Evolutionary conservation across 2,888 invertebrate genomes (phyloP).

Genomic region (Clusia tigrina): DNA sequence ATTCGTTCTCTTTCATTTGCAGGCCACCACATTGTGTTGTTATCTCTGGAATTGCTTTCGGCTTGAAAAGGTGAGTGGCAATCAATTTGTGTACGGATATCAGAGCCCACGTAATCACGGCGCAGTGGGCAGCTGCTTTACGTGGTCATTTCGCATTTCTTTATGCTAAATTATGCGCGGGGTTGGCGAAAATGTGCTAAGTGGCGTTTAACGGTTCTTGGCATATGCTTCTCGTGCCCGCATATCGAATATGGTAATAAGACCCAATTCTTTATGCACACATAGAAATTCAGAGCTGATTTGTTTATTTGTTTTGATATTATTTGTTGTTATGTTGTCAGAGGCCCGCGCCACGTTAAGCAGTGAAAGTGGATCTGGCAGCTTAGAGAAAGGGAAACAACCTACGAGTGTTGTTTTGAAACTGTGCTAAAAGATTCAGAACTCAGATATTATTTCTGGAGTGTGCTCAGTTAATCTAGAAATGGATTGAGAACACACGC

Average conservation of each 20-base stretch:
- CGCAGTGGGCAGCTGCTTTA: background rate
- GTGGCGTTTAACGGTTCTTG: conserved; percentile 33
- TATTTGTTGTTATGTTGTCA: background rate
- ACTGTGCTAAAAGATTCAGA: too few species aligned
- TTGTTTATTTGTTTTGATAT: background rate
- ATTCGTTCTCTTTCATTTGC: too few species aligned
- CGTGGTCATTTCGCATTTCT: conserved; percentile 11
- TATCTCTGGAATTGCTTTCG: background rate
- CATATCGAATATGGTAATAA: conserved; percentile 52
- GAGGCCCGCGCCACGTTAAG: background rate
- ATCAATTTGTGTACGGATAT: background rate
- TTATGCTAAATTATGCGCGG: background rate
- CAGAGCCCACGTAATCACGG: too few species aligned
- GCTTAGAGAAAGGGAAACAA: too few species aligned
- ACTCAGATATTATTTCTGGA: too few species aligned
- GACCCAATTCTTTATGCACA: conserved; percentile 49
- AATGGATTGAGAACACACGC: too few species aligned
- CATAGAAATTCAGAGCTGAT: conserved; percentile 44
- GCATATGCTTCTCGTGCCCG: conserved; percentile 16
- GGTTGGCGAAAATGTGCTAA: conserved; percentile 30
- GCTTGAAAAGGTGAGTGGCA: background rate
- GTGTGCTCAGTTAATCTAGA: too few species aligned
- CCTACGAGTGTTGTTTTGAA: too few species aligned
- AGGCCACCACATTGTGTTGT: background rate
- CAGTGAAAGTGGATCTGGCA: conserved; percentile 11